A percentile compares a stretch with the other conserved stretches of the same genome.
These are phyloP conservation scores for Perithous albicinctus DNA, from an alignment of 2,888 invertebrate genomes.

Conservation along the genomic window DNA sequence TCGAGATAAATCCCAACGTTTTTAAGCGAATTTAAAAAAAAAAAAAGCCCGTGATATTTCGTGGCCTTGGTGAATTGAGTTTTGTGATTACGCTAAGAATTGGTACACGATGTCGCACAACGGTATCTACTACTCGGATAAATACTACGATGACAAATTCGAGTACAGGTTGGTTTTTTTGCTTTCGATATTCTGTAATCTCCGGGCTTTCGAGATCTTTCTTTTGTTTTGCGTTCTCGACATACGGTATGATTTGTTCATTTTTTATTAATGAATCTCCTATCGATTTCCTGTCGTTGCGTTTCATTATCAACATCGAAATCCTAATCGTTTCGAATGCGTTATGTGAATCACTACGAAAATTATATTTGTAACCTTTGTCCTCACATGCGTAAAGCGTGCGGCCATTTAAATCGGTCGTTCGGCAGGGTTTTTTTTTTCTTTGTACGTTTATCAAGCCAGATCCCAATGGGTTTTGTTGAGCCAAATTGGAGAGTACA, in stretches of 20 bases:
- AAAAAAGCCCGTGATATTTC: conserved; percentile 25
- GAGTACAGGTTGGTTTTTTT: conserved; percentile 94
- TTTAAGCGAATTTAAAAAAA: conserved; percentile 20
- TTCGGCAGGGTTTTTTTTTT: conserved; percentile 47
- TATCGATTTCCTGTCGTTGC: background rate
- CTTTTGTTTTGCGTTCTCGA: conserved; percentile 8
- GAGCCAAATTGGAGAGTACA: background rate
- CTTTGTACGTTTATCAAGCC: background rate
- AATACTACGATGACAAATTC: conserved; percentile 95
- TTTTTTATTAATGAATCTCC: background rate
- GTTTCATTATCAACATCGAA: conserved; percentile 12
- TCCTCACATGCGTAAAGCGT: conserved; percentile 16
- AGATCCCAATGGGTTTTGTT: background rate
- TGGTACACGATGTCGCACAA: conserved; percentile 87
- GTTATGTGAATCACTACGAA: background rate
- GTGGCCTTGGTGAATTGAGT: conserved; percentile 30
- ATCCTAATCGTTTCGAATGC: background rate
- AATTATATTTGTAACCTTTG: conserved; percentile 49
- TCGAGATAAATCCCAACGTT: conserved; percentile 21
- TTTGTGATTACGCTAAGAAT: conserved; percentile 78
- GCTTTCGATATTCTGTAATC: conserved; percentile 1
- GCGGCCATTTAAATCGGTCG: conserved; percentile 66
- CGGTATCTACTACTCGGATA: conserved; percentile 95
- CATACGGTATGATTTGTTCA: background rate
- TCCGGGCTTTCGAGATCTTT: background rate